phyloP scores from a whole-genome alignment of 1,140 invertebrate genomes.

The Drosophila kohkoa region DNA sequence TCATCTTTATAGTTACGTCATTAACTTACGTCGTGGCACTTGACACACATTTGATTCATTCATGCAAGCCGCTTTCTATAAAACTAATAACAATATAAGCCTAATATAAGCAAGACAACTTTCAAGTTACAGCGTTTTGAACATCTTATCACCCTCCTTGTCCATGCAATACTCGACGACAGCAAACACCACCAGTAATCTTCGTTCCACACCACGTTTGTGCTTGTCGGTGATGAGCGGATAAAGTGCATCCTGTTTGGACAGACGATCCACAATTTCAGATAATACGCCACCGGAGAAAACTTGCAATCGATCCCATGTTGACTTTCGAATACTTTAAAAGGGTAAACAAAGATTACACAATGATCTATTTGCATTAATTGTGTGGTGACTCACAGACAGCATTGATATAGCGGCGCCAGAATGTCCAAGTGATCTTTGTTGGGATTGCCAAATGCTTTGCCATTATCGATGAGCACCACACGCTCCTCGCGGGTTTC shows the following conservation, averaged over 20 bases:
- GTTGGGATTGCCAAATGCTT: constrained; percentile 94
- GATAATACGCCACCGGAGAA: constrained; percentile 89
- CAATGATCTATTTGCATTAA: constrained; percentile 5
- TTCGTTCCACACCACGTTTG: constrained; percentile 91
- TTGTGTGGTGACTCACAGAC: constrained; percentile 88
- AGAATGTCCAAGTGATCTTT: constrained; percentile 94
- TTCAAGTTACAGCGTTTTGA: constrained; percentile 72
- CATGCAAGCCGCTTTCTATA: constrained; percentile 34
- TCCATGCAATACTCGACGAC: constrained; percentile 90
- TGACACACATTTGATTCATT: constrained; percentile 20
- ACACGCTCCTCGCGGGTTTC: constrained; percentile 92
- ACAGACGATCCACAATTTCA: constrained; percentile 85
- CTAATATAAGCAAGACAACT: constrained; percentile 4
- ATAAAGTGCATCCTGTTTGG: constrained; percentile 84
- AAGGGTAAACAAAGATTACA: constrained; percentile 53
- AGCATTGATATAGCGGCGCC: constrained; percentile 95
- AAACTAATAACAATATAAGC: constrained; percentile 45
- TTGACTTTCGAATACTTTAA: constrained; percentile 89
- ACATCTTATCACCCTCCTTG: constrained; percentile 85
- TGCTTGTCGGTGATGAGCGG: constrained; percentile 91
- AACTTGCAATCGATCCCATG: constrained; percentile 89
- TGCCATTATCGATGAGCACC: constrained; percentile 96
- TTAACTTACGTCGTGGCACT: constrained; percentile 7
- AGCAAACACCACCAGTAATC: constrained; percentile 90
- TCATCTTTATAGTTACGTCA: background rate